Evolutionary conservation across 2,797 vertebrate species (phyloP).

Genomic region (Toxotes lorentzi): DNA sequence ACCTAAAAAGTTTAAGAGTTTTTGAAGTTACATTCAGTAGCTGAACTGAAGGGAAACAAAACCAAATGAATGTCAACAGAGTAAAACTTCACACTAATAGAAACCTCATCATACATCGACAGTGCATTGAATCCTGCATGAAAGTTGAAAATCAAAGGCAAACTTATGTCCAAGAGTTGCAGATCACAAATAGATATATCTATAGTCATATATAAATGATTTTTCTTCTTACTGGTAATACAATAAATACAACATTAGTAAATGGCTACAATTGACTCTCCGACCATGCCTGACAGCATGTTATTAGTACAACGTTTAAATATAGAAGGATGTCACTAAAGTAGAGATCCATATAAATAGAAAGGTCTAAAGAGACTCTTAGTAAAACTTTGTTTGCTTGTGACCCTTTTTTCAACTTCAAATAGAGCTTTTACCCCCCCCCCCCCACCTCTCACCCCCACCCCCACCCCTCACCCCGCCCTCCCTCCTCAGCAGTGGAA

Average conservation of each 20-base stretch:
- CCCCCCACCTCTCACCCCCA: not conserved
- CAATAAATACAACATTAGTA: constrained; percentile 88
- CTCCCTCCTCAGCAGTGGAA: constrained; percentile 16
- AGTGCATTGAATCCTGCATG: constrained; percentile 80
- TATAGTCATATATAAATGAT: constrained; percentile 84
- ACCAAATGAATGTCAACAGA: constrained; percentile 72
- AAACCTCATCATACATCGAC: constrained; percentile 78
- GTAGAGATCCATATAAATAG: constrained; percentile 83
- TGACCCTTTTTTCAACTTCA: constrained; percentile 54
- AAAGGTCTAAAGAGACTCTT: constrained; percentile 83
- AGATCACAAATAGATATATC: constrained; percentile 86
- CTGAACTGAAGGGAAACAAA: constrained; percentile 80
- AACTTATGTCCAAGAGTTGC: constrained; percentile 83
- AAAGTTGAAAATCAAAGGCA: constrained; percentile 77
- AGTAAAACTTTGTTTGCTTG: constrained; percentile 79
- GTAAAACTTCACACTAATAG: constrained; percentile 80
- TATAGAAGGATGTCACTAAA: constrained; percentile 85
- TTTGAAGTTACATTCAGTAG: constrained; percentile 86
- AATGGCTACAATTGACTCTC: constrained; percentile 85
- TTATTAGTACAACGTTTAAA: constrained; percentile 86
- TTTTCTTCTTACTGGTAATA: constrained; percentile 83
- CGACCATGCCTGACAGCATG: constrained; percentile 83
- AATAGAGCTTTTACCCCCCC: constrained; percentile 7
- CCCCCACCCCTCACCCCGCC: not conserved
- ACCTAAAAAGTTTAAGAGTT: constrained; percentile 82